Percentiles rank a stretch among this genome's conserved stretches.
Evolutionary conservation across 92 coral and sea anemone species (phyloP).

Genomic region (Pocillopora meandrina): DNA sequence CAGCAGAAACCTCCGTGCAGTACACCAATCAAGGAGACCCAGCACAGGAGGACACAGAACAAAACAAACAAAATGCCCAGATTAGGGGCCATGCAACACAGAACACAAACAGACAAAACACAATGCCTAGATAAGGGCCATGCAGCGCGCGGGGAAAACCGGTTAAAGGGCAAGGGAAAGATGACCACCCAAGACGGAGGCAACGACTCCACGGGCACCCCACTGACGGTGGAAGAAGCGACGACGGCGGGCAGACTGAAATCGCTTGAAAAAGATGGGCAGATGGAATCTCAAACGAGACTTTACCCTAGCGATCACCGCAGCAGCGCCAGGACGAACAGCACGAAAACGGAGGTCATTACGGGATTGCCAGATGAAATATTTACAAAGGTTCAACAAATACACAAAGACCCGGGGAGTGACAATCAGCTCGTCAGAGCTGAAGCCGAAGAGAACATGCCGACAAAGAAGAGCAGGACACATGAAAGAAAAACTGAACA

Average conservation of each 20-base stretch:
- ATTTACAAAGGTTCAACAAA: not conserved
- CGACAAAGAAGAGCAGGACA: not conserved
- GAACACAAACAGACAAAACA: not conserved
- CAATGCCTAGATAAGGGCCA: not conserved
- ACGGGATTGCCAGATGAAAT: conserved; percentile 15
- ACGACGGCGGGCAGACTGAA: not conserved
- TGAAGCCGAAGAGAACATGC: conserved; percentile 28
- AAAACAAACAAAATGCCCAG: too few species aligned
- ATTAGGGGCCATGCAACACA: not conserved
- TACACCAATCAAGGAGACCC: too few species aligned
- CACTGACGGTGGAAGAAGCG: conserved; percentile 24
- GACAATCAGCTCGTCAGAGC: not conserved
- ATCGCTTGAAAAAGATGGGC: not conserved
- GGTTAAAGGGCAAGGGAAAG: not conserved
- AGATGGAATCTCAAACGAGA: conserved; percentile 8
- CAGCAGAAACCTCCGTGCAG: not conserved
- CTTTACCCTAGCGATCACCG: not conserved
- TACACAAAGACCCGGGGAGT: conserved; percentile 24
- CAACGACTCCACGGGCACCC: conserved; percentile 17
- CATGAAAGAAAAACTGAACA: not conserved
- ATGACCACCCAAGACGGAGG: not conserved
- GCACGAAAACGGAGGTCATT: conserved; percentile 35
- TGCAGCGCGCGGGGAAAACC: too few species aligned
- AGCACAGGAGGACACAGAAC: too few species aligned
- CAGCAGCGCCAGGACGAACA: conserved; percentile 10